Conservation (phyloP, 1,140 invertebrate genomes). For the Ladona fulva region DNA sequence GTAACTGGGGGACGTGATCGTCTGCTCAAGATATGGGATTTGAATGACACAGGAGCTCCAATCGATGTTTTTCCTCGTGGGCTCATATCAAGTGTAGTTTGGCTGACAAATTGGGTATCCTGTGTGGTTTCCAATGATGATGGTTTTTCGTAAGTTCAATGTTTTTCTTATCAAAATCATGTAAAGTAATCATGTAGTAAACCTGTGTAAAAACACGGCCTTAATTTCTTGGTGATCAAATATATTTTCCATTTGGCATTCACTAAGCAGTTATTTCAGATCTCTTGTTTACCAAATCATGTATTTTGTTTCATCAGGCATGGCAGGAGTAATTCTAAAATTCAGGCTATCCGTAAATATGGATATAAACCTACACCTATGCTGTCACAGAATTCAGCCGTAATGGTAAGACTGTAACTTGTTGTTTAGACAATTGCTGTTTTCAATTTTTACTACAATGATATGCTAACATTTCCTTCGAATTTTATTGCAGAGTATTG, state of each 20-base stretch:
- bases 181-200: not conserved
- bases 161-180: not conserved
- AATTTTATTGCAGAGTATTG: conserved; percentile 22
- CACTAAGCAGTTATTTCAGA: no score
- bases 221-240: no score
- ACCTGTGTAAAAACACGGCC: not conserved
- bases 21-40: conserved; percentile 42
- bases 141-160: conserved; percentile 31
- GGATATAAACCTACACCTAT: conserved; percentile 34
- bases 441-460: not conserved
- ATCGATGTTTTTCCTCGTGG: conserved; percentile 30
- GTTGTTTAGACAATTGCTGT: no score
- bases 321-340: conserved; percentile 32
- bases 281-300: no score
- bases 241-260: no score
- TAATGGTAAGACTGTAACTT: conserved; percentile 18
- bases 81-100: conserved; percentile 32
- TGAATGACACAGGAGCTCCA: conserved; percentile 34
- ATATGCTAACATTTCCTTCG: not conserved
- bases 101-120: conserved; percentile 30
- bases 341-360: conserved; percentile 33
- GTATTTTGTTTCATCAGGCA: conserved; percentile 23
- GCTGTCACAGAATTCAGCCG: conserved; percentile 27
- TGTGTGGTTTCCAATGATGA: conserved; percentile 34
- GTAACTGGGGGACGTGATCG: conserved; percentile 39